Evolutionary conservation across 2,888 invertebrate genomes (phyloP), one percentile per base, ranked within the genome.

Genomic region (Macroteleia sp.): DNA sequence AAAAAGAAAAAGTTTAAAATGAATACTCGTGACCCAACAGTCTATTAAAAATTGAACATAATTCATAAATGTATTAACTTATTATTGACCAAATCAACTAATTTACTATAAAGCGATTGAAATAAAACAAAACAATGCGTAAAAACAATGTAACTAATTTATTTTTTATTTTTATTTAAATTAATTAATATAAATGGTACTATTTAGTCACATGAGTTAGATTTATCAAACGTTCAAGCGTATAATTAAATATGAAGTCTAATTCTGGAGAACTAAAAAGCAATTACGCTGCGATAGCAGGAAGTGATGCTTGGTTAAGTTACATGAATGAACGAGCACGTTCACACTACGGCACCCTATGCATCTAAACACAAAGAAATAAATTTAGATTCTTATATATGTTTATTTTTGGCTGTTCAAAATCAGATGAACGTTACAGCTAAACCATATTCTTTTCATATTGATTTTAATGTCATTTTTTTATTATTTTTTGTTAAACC

Each of bases 181-280:
- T n/a, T n/a, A n/a, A n/a, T n/a, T n/a, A n/a, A n/a, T n/a, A n/a
- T n/a, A n/a, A n/a, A n/a, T n/a, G n/a, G n/a, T n/a, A n/a, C n/a
- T 48, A 48, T 46, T 48, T 48, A 30, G 9, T 17, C 14, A 48
- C 20, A 17, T 12, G 12, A 20, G 19, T 22, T 34, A 34, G 14
- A 10, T n/a, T 52, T 56, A 16, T 36, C 17, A 12, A 56, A 28
- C 41, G 16, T 16, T 39, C 5, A 12, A 36, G 46, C 10, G 19
- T 46, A 34, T 34, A 59, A 59, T 59, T 59, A 46, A 44, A 44
- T 46, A 34, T 34, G 46, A 59, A 46, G 59, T 46, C 34, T 30
- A 34, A 59, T 59, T 16, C 46, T 22, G 16, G 59, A 59, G 32
- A 32, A 59, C 19, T 44, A 32, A 59, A 59, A 59, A 34, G 25